A percentile compares a stretch with the other conserved stretches of the same genome.
Evolutionary conservation across 1,140 invertebrate genomes (phyloP).

Genomic region (Drosophila kepulauana): DNA sequence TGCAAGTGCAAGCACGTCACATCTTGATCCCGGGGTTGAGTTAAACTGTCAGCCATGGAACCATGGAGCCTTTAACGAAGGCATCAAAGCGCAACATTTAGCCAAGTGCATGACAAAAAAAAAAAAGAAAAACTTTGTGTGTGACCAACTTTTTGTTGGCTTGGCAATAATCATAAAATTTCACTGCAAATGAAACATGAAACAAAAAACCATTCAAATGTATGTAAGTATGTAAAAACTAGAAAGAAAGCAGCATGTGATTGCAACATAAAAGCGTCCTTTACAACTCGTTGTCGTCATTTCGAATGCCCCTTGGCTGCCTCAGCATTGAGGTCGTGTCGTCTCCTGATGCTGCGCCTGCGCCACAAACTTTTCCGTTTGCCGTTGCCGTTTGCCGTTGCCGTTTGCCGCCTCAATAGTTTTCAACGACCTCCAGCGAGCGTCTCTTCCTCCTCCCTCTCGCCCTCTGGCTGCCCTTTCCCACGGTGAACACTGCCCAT

Average conservation of each 20-base stretch:
- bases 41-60: conserved; percentile 10
- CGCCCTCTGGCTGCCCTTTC: neutral
- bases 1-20: conserved; percentile 36
- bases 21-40: conserved; percentile 29
- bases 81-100: conserved; percentile 65
- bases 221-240: conserved; percentile 17
- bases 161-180: conserved; percentile 80
- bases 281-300: conserved; percentile 54
- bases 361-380: conserved; percentile 78
- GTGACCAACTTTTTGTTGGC: conserved; percentile 58
- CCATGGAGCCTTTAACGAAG: conserved; percentile 51
- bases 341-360: conserved; percentile 58
- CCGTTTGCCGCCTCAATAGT: conserved; percentile 79
- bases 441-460: neutral
- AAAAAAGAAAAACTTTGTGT: conserved; percentile 56
- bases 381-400: conserved; percentile 74
- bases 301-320: conserved; percentile 30
- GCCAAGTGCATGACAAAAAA: conserved; percentile 26
- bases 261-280: conserved; percentile 81
- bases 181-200: conserved; percentile 80
- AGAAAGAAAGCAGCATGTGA: conserved; percentile 50
- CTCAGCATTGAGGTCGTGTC: neutral
- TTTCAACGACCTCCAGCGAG: conserved; percentile 38
- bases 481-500: conserved; percentile 38
- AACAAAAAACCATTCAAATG: conserved; percentile 64